Evolutionary conservation across 2,113 vertebrate species (phyloP), one percentile per base, ranked within the genome.

Genomic region (Vombatus ursinus): DNA sequence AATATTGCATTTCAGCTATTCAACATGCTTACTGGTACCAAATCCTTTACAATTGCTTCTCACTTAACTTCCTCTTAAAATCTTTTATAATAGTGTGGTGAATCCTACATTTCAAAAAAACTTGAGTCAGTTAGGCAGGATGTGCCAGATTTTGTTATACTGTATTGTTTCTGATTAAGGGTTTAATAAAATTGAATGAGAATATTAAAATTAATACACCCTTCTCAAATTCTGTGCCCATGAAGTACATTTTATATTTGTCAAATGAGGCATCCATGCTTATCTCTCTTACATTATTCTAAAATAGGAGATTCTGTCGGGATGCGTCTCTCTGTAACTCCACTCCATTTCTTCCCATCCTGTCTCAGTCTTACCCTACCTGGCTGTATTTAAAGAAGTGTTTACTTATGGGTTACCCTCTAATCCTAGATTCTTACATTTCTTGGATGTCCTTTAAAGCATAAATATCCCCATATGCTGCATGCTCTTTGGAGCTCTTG

Each of bases 171-270:
- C 24, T 92, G 47, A 68, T 90, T 48, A 31, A 50, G 92, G 50
- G 28, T 92, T 93, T 93, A 93, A 96, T 93, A 92, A 96, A 93
- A 53, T 31, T 94, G 77, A 96, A 26, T 57, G 91, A 93, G 19
- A 91, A 52, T 95, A 90, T 77, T 92, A 96, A 94, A 93, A 93
- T 95, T 93, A 94, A 61, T 93, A 61, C 25, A 49, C 48, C 54
- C 6, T 22, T 91, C n/a, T 93, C 93, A 91, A 95, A 94, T 0
- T 50, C 61, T 4, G 2, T 57, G n/a, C 31, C 52, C 92, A 24
- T 93, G 52, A 96, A 93, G 68, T 54, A 95, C 6, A 16, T 50
- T 52, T 94, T 52, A 50, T 51, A 77, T 89, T 51, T 95, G 94
- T 25, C 50, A 52, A 94, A 89, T 52, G 89, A 90, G 90, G 92